Evolutionary conservation across 2,113 vertebrate genomes (phyloP), one percentile per base, ranked within the genome.

Genomic region (Terrapene triunguis): DNA sequence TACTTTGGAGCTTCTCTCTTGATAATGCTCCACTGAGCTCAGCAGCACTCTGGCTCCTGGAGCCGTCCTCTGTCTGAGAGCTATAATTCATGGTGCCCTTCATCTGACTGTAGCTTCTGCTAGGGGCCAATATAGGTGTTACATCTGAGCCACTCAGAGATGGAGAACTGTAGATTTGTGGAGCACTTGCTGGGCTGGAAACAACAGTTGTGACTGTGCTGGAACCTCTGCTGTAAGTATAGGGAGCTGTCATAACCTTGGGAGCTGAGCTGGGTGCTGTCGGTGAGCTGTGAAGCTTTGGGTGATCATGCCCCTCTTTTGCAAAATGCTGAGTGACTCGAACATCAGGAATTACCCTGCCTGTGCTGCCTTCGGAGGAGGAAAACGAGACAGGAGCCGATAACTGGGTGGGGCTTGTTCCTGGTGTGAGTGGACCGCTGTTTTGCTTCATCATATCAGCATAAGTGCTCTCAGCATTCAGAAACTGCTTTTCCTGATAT

Each of bases 331-430:
- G 99, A 80, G 99, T 99, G 91, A 99, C 99, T 32, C 98, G 98
- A 44, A 99, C 99, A 27, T 99, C 99, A 0, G 99, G 98, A 94
- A 99, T 98, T 86, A 98, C 98, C 87, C 98, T 98, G 89, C 98
- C 98, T 5, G 95, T 86, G 1, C 95, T 91, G 85, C 98, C 72
- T 16, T 98, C 98, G 0, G 98, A 97, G 89, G 98, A 35, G 10
- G 98, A 97, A 72, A 99, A 99, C 47, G 99, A 99, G 87, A 99
- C 98, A 0, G 99, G 99, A 88, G 99, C 99, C 2, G 98, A 97
- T 1, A 99, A 98, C 96, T 99, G 99, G 1, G 99, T 99, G 93
- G 99, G 99, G 84, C 99, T 99, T 95, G 99, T 99, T 25, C 99
- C 99, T 1, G 99, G 99, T 79, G 99, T 99, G 25, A 99, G 98